These are phyloP conservation scores for Plemyria rubiginata DNA, from an alignment of 2,888 invertebrate species.

Conservation along the genomic window DNA sequence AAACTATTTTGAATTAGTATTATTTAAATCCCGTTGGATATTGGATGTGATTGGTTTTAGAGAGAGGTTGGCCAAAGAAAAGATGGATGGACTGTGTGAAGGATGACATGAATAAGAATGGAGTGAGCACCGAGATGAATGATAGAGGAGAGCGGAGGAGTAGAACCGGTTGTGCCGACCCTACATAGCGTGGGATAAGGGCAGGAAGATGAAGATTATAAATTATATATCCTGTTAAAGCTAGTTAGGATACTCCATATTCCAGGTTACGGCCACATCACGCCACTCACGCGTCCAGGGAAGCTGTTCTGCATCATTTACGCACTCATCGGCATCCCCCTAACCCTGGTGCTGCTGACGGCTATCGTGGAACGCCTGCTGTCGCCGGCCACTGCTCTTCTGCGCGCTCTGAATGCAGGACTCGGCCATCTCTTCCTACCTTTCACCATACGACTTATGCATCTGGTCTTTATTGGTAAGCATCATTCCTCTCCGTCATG, in stretches of 20 bases:
- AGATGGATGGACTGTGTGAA: no score
- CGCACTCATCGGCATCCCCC: conserved; percentile 93
- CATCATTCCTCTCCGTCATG: background rate
- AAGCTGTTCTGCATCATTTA: conserved; percentile 95
- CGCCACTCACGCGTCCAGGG: conserved; percentile 93
- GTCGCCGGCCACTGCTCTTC: conserved; percentile 88
- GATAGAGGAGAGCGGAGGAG: no score
- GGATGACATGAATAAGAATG: no score
- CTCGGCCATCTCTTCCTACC: conserved; percentile 90
- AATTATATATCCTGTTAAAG: no score
- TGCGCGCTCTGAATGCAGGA: conserved; percentile 88
- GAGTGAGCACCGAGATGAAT: no score
- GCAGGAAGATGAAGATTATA: no score
- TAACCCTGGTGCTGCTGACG: conserved; percentile 92
- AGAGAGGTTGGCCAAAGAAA: no score
- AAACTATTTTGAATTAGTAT: no score
- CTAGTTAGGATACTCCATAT: background rate
- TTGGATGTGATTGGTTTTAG: no score
- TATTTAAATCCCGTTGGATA: no score
- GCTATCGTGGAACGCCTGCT: conserved; percentile 93
- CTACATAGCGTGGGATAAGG: no score
- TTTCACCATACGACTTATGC: conserved; percentile 90
- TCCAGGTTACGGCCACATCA: conserved; percentile 95
- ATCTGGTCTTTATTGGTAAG: conserved; percentile 88
- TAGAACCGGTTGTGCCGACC: no score